Conservation (phyloP, 2,113 vertebrate species). For the Nycticebus coucang region DNA sequence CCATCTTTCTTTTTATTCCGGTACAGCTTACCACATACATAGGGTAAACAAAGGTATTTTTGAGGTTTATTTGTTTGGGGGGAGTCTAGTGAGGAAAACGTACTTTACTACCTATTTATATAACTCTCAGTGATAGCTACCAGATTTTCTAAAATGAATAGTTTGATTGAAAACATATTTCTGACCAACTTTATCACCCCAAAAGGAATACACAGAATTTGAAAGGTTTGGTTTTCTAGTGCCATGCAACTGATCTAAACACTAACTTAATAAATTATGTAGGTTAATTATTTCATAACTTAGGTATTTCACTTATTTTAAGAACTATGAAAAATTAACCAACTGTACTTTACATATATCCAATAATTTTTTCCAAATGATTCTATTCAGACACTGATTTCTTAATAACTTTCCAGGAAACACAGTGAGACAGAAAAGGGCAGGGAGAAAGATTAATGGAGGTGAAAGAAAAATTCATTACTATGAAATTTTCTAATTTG, state of each 20-base stretch:
- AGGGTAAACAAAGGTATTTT: background rate
- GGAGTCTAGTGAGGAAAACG: background rate
- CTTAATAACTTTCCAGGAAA: background rate
- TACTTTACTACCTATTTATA: constrained; percentile 16
- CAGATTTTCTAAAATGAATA: constrained; percentile 20
- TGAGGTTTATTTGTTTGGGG: background rate
- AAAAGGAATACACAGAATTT: background rate
- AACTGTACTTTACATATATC: background rate
- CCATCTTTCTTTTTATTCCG: background rate
- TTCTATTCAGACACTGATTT: background rate
- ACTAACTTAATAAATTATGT: background rate
- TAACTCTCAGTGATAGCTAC: background rate
- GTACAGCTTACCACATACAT: background rate
- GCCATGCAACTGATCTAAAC: background rate
- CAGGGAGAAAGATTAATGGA: background rate
- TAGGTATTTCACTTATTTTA: constrained; percentile 48
- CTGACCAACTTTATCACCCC: background rate
- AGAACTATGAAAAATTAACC: background rate
- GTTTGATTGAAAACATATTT: background rate
- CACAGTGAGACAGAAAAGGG: background rate
- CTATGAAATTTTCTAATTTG: background rate
- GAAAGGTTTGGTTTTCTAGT: background rate
- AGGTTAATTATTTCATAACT: background rate
- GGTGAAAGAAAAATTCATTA: background rate
- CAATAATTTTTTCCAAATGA: background rate